These are phyloP conservation scores for Jaculus jaculus DNA, from an alignment of 2,113 vertebrate species.

Conservation along the genomic window DNA sequence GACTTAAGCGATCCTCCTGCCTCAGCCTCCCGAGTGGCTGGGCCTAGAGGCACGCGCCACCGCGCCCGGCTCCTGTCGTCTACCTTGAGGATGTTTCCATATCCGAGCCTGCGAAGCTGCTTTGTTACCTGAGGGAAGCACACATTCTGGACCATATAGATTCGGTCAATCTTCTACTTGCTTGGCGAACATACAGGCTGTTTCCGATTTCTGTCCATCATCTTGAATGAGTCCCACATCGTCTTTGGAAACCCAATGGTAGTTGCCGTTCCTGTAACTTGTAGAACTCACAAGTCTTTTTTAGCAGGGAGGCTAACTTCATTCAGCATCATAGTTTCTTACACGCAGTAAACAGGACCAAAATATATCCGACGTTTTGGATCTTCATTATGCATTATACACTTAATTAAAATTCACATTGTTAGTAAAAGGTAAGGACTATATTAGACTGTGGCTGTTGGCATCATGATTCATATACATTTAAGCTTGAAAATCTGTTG, in stretches of 20 bases:
- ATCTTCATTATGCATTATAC: constrained; percentile 73
- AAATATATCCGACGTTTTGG: constrained; percentile 60
- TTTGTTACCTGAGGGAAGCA: background rate
- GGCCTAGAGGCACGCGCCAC: too few relatives aligned
- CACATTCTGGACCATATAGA: background rate
- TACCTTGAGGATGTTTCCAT: too few relatives aligned
- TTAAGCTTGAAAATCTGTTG: constrained; percentile 77
- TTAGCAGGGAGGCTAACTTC: constrained; percentile 11
- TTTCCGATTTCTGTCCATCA: constrained; percentile 38
- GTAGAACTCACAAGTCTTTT: constrained; percentile 17
- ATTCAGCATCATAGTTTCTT: constrained; percentile 37
- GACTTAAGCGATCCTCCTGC: too few relatives aligned
- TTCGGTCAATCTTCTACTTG: background rate
- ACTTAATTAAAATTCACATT: constrained; percentile 79
- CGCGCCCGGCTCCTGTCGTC: too few relatives aligned
- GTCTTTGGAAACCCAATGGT: constrained; percentile 31
- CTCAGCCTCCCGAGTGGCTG: too few relatives aligned
- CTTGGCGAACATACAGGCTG: background rate
- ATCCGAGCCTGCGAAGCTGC: background rate
- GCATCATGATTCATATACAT: constrained; percentile 75
- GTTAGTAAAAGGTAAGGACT: constrained; percentile 77
- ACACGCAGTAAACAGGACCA: constrained; percentile 53
- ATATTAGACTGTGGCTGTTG: constrained; percentile 65
- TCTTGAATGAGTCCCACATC: background rate
- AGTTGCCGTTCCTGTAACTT: background rate